phyloP scores from a whole-genome alignment of 2,113 vertebrate genomes.

The Numenius arquata region DNA sequence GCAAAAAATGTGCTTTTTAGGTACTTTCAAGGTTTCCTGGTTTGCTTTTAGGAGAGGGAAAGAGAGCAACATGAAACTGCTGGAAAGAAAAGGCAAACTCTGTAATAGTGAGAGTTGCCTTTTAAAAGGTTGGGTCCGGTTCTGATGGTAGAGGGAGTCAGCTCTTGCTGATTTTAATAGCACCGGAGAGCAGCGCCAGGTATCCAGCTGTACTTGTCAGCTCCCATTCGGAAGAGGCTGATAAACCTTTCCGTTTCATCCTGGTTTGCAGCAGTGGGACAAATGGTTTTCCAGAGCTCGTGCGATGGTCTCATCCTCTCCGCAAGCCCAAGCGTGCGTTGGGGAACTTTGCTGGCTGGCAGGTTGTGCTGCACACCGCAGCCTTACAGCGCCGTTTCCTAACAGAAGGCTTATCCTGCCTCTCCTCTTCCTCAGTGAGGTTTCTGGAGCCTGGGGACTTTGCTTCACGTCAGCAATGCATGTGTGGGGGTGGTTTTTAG shows the following conservation, averaged over 20 bases:
- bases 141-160: background rate
- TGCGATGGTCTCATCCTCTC: background rate
- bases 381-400: background rate
- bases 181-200: background rate
- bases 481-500: background rate
- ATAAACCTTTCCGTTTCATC: background rate
- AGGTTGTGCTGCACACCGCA: background rate
- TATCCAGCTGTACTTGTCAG: constrained; percentile 32
- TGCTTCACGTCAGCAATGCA: background rate
- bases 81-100: background rate
- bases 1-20: background rate
- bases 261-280: background rate
- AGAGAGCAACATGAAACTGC: background rate
- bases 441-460: background rate
- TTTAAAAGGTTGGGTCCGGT: background rate
- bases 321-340: background rate
- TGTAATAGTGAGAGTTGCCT: background rate
- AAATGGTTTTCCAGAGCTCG: background rate
- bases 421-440: background rate
- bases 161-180: constrained; percentile 21
- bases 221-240: background rate
- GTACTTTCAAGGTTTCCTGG: background rate
- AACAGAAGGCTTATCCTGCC: background rate
- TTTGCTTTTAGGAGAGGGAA: background rate
- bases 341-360: background rate